Conservation (phyloP, 2,888 invertebrate species). For the Coecobrya sp. region DNA sequence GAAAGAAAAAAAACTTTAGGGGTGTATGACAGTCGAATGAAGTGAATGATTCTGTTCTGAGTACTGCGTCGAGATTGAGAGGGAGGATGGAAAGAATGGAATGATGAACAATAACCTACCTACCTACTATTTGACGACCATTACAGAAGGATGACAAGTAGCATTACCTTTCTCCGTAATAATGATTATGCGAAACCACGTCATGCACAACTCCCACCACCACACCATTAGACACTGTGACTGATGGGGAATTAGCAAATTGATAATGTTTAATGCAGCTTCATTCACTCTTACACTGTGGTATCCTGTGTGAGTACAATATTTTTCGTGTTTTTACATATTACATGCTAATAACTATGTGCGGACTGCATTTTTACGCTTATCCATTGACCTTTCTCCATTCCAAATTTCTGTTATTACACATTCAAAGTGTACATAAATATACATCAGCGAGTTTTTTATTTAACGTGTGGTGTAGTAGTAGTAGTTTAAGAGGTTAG, state of each 20-base stretch:
- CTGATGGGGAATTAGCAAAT: conserved; percentile 19
- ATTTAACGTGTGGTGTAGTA: not conserved
- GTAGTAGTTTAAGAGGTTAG: not conserved
- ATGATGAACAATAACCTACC: conserved; percentile 1
- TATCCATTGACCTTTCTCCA: conserved; percentile 65
- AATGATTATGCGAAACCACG: not conserved
- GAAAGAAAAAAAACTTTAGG: no score
- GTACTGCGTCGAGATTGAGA: not conserved
- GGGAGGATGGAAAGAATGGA: not conserved
- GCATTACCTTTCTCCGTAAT: not conserved
- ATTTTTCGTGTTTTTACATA: not conserved
- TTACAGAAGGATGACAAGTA: conserved; percentile 5
- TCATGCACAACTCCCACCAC: not conserved
- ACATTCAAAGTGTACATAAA: not conserved
- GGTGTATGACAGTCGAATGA: not conserved
- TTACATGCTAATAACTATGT: not conserved
- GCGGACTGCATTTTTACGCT: conserved; percentile 60
- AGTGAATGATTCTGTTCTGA: not conserved
- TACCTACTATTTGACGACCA: not conserved
- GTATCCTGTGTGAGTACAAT: not conserved
- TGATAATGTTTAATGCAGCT: not conserved
- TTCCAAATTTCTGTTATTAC: not conserved
- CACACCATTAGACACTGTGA: not conserved
- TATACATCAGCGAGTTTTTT: not conserved
- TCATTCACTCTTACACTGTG: not conserved